Conservation (phyloP, 2,113 vertebrate species). For the Casuarius casuarius region DNA sequence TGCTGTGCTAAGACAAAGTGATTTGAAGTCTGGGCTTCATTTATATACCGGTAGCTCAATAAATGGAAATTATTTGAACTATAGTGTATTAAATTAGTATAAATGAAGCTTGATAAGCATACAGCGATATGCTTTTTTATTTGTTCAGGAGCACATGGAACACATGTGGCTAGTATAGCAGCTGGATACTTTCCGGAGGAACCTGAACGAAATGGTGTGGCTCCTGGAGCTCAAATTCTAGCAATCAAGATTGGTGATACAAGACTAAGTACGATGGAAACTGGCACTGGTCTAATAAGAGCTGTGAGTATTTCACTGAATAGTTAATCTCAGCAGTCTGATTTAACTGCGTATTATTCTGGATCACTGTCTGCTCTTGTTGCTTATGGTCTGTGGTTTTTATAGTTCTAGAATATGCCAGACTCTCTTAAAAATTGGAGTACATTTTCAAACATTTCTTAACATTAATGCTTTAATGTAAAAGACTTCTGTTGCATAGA, state of each 20-base stretch:
- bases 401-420: background rate
- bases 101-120: background rate
- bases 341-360: background rate
- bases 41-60: background rate
- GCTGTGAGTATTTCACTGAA: slow-evolving; percentile 80
- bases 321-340: background rate
- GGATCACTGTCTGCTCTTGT: background rate
- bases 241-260: slow-evolving; percentile 98
- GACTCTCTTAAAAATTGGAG: background rate
- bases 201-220: slow-evolving; percentile 92
- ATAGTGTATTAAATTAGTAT: background rate
- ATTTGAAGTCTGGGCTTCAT: background rate
- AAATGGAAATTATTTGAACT: background rate
- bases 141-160: slow-evolving; percentile 91
- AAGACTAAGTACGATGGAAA: slow-evolving; percentile 97
- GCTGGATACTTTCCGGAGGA: slow-evolving; percentile 96
- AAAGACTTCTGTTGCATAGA: background rate
- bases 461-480: background rate
- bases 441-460: background rate
- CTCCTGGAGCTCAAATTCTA: slow-evolving; percentile 95
- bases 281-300: slow-evolving; percentile 96
- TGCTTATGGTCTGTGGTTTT: background rate
- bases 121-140: background rate
- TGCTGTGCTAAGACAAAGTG: background rate
- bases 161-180: slow-evolving; percentile 97